phyloP scores from a whole-genome alignment of 2,797 vertebrate genomes.

The Tinamus major region DNA sequence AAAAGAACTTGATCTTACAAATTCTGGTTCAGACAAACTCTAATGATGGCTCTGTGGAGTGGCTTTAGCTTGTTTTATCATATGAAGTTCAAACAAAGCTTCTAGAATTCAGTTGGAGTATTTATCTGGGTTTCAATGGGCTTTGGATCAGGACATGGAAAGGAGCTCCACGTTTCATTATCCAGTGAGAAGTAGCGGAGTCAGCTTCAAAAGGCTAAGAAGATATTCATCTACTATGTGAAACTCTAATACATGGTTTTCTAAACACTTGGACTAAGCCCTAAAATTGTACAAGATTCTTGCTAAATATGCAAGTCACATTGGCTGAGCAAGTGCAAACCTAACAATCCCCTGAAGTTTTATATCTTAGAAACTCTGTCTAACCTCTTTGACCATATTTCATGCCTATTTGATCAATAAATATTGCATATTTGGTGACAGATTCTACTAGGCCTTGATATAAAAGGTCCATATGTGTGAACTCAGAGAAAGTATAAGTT shows the following conservation, averaged over 20 bases:
- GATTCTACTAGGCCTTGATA: background rate
- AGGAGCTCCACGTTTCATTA: background rate
- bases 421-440: background rate
- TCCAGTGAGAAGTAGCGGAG: background rate
- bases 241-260: slow-evolving; percentile 13
- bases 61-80: background rate
- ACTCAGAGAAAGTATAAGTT: background rate
- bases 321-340: background rate
- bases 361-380: background rate
- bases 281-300: background rate
- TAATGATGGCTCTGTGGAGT: background rate
- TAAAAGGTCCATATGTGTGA: background rate
- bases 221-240: slow-evolving; percentile 28
- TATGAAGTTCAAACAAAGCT: background rate
- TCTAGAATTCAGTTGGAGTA: background rate
- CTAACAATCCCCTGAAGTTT: background rate
- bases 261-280: background rate
- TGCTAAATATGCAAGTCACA: background rate
- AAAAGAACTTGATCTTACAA: background rate
- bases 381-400: slow-evolving; percentile 14
- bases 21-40: background rate
- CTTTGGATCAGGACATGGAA: background rate
- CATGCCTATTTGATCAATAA: background rate
- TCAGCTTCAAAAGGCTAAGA: background rate
- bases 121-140: background rate